A percentile compares a stretch with the other conserved stretches of the same genome.
Evolutionary conservation across 2,797 vertebrate genomes (phyloP).

Genomic region (Enteromius treurensis): DNA sequence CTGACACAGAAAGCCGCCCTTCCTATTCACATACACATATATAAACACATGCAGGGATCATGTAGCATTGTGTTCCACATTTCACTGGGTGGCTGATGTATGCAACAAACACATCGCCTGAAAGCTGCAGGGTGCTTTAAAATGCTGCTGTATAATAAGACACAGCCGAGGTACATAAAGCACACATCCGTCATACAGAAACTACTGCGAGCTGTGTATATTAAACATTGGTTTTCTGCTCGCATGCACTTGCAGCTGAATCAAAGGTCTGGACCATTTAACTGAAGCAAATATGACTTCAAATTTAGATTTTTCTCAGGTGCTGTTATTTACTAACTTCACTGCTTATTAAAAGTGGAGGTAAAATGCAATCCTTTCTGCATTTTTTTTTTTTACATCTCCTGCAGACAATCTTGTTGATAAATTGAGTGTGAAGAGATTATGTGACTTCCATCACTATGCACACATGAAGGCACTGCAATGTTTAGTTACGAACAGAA

Average conservation of each 20-base stretch:
- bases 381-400: background rate
- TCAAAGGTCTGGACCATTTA: background rate
- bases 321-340: background rate
- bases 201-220: background rate
- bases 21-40: background rate
- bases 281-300: background rate
- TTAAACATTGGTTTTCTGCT: background rate
- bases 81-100: background rate
- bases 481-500: conserved; percentile 1
- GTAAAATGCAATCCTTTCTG: background rate
- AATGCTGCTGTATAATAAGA: background rate
- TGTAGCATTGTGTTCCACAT: background rate
- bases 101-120: background rate
- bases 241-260: background rate
- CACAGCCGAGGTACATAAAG: background rate
- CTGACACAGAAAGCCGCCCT: background rate
- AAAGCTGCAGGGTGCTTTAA: background rate
- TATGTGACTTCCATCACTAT: background rate
- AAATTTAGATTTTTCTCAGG: background rate
- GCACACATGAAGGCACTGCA: background rate
- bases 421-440: background rate
- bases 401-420: background rate
- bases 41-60: conserved; percentile 3
- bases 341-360: background rate
- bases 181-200: conserved; percentile 3